These are phyloP conservation scores for Bettongia penicillata DNA, from an alignment of 2,113 vertebrate genomes.

Conservation along the genomic window DNA sequence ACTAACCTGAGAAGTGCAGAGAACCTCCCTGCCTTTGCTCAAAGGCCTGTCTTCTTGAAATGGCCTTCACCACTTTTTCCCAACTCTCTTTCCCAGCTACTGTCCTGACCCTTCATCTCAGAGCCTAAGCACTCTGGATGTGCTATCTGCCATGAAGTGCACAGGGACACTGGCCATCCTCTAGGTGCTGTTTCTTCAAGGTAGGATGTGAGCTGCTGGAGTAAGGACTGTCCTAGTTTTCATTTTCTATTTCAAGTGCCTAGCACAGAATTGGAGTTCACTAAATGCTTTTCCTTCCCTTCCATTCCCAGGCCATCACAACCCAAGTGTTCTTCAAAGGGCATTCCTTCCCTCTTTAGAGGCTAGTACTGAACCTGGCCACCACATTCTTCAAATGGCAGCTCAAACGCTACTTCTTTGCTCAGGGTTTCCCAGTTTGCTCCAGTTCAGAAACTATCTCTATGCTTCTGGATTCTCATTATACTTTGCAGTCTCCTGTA, in stretches of 20 bases:
- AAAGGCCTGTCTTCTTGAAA: neutral
- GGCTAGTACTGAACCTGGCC: too few species aligned
- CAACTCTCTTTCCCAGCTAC: neutral
- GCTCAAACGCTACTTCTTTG: constrained; percentile 21
- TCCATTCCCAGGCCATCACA: neutral
- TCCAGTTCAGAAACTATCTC: neutral
- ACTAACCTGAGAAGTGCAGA: neutral
- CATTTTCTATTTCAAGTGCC: neutral
- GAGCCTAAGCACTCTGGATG: neutral
- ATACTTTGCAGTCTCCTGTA: neutral
- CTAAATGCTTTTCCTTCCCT: neutral
- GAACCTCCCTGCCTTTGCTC: neutral
- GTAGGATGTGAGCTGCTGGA: neutral
- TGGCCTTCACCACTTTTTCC: neutral
- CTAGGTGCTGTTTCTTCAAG: neutral
- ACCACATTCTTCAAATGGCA: neutral
- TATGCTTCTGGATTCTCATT: neutral
- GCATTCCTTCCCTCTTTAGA: too few species aligned
- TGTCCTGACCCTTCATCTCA: neutral
- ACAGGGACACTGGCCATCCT: too few species aligned
- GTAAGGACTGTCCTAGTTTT: too few species aligned
- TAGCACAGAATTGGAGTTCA: neutral
- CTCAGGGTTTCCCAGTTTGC: constrained; percentile 1
- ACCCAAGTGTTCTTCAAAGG: too few species aligned
- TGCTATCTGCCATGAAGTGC: too few species aligned